Evolutionary conservation across 2,888 invertebrate genomes (phyloP), one percentile per base, ranked within the genome.

Genomic region (Cryptus armator): DNA sequence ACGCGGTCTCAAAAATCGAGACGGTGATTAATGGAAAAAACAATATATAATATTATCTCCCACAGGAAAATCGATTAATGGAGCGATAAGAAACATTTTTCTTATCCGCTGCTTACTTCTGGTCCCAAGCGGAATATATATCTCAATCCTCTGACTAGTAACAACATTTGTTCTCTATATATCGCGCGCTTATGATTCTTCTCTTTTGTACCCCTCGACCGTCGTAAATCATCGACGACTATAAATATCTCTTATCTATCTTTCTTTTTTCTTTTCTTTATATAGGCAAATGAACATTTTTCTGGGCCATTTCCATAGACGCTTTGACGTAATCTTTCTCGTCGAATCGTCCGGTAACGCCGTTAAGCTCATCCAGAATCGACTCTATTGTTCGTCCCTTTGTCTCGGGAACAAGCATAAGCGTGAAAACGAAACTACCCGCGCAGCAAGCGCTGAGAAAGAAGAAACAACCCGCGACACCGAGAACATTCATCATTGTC

Each of bases 391-490:
- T 87, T n/a, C 88, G 86, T 3, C 93, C 93, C 67, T 92, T 93
- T 1, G 93, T 93, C 81, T 93, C 93, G 0, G 93, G 93, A 0
- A 93, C 53, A 14, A 93, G 32, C 0, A 89, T 1, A 4, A 89
- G 86, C 3, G 89, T 86, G 24, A 93, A 93, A 0, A 90, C 3
- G 70, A 92, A 91, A 3, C 76, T 90, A 1, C 29, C 68, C 1
- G 84, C 83, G 83, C 93, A 93, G 32, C 83, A 91, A 0, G 62
- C 68, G 0, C 90, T 88, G 12, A 94, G 86, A 0, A 93, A 16
- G 16, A 91, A 91, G 83, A 93, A 94, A 66, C 92, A 93, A 0
- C 91, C 92, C 67, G 91, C 86, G 46, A 91, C 90, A 16, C 91
- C 93, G 1, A 93, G 9, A 0, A 89, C 12, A 10, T 19, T 70